Evolutionary conservation across 2,888 invertebrate species (phyloP), one percentile per base, ranked within the genome.

Genomic region (Microctonus hyperodae): DNA sequence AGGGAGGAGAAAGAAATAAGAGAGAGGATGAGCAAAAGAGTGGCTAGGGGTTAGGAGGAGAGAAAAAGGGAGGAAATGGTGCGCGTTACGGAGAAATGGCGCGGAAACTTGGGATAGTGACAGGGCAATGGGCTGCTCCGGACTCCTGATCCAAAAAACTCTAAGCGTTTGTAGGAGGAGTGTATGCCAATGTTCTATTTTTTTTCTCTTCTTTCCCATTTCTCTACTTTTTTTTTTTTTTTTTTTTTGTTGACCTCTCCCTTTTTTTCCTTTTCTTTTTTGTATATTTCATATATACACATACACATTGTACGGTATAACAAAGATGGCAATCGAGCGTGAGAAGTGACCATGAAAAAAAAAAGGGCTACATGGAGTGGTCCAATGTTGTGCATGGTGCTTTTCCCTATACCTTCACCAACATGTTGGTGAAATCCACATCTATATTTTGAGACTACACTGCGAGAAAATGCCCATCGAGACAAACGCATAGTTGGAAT

Each of bases 71-170:
- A 83, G 82, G 83, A 84, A 84, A 84, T 84, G 83, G 84, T 76
- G 82, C 79, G 78, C 83, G 81, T 83, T 84, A 83, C 78, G 79
- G 79, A 77, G 83, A 84, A 84, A 84, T 84, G 83, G 83, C 81
- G 83, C 80, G 83, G 83, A 84, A 84, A 83, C 79, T 78, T 78
- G 80, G 83, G 83, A 84, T 83, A 83, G 83, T 79, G 81, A 82
- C 78, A 79, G 44, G 76, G 80, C 80, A 81, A 82, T 81, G 81
- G 75, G 73, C 72, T 73, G 72, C 72, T 71, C 71, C 71, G 33
- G 68, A 70, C 71, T 74, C 69, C 71, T 67, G 67, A 72, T 73
- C 72, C 72, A 67, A 74, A 28, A 74, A 74, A 74, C 74, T 70
- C 69, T 55, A 68, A 68, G 70, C 64, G 68, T 68, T 66, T 68